phyloP scores from a whole-genome alignment of 2,113 vertebrate genomes.

The human (Homo sapiens) region GRCh38 chr11:17186501-17187000 shows the following conservation, averaged over 20 bases:
- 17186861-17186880: too few relatives aligned
- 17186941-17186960: too few relatives aligned
- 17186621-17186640: slow-evolving; percentile 28
- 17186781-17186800: neutral
- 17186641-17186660: neutral
- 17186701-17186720: neutral
- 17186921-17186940: too few relatives aligned
- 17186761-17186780: neutral
- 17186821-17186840: too few relatives aligned
- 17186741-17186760: neutral
- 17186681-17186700: neutral
- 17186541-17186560: neutral
- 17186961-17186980: too few relatives aligned
- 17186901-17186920: too few relatives aligned
- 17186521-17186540: neutral
- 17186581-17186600: slow-evolving; percentile 23
- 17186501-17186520: neutral
- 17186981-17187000: too few relatives aligned
- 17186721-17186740: slow-evolving; percentile 37
- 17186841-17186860: too few relatives aligned
- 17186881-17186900: too few relatives aligned
- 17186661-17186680: neutral
- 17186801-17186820: too few relatives aligned
- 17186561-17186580: neutral
- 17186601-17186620: slow-evolving; percentile 20